Evolutionary conservation across 2,797 vertebrate species (phyloP).

Genomic region (Sebastes minor): DNA sequence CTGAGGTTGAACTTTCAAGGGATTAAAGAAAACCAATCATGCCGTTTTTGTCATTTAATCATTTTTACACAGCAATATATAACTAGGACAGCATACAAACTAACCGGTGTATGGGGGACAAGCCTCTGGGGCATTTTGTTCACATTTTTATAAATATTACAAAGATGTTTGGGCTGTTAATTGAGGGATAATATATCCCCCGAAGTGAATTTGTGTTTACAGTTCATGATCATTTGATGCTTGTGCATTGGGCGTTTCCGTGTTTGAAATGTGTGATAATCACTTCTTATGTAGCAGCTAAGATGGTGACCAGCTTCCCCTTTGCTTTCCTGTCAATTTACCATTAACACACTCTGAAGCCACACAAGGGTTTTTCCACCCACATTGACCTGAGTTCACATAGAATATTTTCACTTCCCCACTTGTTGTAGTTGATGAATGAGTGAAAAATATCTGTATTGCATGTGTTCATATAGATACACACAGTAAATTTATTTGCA

Average conservation of each 20-base stretch:
- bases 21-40: not conserved
- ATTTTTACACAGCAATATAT: not conserved
- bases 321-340: slow-evolving; percentile 3
- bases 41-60: not conserved
- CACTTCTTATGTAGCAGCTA: not conserved
- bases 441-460: not conserved
- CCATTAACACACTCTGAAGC: not conserved
- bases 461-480: not conserved
- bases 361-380: not conserved
- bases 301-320: not conserved
- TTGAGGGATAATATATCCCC: not conserved
- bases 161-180: not conserved
- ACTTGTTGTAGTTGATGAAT: not conserved
- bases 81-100: not conserved
- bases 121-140: not conserved
- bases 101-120: not conserved
- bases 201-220: not conserved
- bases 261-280: not conserved
- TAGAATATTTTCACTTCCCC: not conserved
- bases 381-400: not conserved
- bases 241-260: not conserved
- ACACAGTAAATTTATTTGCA: not conserved
- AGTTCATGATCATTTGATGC: not conserved
- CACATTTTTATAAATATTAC: not conserved
- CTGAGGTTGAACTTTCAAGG: not conserved